Evolutionary conservation across 2,797 vertebrate genomes (phyloP).

Genomic region (Tenualosa ilisha): DNA sequence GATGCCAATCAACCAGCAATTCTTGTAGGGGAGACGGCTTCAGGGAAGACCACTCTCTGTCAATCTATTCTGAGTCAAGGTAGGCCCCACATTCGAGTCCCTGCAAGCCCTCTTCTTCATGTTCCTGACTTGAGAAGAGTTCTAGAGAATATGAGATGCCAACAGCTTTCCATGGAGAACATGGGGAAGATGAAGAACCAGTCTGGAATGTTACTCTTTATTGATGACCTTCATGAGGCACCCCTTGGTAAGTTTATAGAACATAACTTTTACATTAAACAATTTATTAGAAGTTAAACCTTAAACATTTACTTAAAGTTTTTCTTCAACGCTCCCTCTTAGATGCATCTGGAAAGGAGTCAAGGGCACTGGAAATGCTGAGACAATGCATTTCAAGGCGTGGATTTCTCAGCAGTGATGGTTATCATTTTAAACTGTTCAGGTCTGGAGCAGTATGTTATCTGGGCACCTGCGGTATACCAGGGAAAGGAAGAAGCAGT

Average conservation of each 20-base stretch:
- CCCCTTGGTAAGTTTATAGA: slow-evolving; percentile 60
- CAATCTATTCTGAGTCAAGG: slow-evolving; percentile 67
- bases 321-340: background rate
- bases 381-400: slow-evolving; percentile 78
- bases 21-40: slow-evolving; percentile 76
- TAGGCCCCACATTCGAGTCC: slow-evolving; percentile 60
- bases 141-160: slow-evolving; percentile 57
- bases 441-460: slow-evolving; percentile 66
- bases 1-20: slow-evolving; percentile 73
- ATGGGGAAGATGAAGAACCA: slow-evolving; percentile 31
- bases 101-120: slow-evolving; percentile 62
- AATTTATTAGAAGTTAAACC: background rate
- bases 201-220: slow-evolving; percentile 61
- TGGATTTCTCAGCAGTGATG: slow-evolving; percentile 62
- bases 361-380: slow-evolving; percentile 77
- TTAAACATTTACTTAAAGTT: background rate
- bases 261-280: background rate
- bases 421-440: slow-evolving; percentile 64
- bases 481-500: slow-evolving; percentile 50
- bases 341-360: slow-evolving; percentile 72
- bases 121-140: slow-evolving; percentile 67
- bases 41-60: slow-evolving; percentile 80
- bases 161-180: slow-evolving; percentile 30
- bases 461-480: slow-evolving; percentile 71
- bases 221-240: slow-evolving; percentile 66